Percentiles rank a stretch among this genome's conserved stretches.
phyloP scores from a whole-genome alignment of 2,888 invertebrate species.

The Pristionchus maxplancki region DNA sequence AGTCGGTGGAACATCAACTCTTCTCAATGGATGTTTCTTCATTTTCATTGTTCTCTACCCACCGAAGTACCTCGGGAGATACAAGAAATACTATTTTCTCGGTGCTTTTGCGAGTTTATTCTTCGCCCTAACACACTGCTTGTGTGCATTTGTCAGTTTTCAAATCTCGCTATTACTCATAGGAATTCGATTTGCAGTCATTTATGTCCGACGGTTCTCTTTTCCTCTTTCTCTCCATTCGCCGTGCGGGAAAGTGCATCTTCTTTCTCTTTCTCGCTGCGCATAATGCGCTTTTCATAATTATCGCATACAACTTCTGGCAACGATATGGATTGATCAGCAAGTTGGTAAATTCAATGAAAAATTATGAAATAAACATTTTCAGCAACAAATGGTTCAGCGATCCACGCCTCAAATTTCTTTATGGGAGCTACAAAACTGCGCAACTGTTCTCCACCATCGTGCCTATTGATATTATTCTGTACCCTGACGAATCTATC shows the following conservation, averaged over 20 bases:
- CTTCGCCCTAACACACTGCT: not conserved
- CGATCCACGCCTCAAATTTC: not conserved
- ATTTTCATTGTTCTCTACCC: not conserved
- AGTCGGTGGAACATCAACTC: not conserved
- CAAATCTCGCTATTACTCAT: not conserved
- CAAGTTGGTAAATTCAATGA: not conserved
- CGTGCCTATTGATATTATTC: not conserved
- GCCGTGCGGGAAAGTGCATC: not conserved
- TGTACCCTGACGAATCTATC: not conserved
- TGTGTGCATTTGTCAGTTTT: not conserved
- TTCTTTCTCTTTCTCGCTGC: not conserved
- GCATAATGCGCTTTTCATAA: not conserved
- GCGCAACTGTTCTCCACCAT: not conserved
- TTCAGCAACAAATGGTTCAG: constrained; percentile 15
- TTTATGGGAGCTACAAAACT: not conserved
- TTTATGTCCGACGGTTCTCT: not conserved
- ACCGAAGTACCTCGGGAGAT: not conserved
- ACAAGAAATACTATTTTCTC: not conserved
- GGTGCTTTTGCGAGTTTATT: not conserved
- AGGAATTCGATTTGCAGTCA: not conserved
- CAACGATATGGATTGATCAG: not conserved
- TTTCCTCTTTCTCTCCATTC: not conserved
- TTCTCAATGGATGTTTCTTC: not conserved
- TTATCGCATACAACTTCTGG: not conserved
- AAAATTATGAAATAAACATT: not conserved